Percentiles rank a stretch among this genome's conserved stretches.
These are phyloP conservation scores for Xenopus petersii DNA, from an alignment of 2,797 vertebrate species.

Conservation along the genomic window DNA sequence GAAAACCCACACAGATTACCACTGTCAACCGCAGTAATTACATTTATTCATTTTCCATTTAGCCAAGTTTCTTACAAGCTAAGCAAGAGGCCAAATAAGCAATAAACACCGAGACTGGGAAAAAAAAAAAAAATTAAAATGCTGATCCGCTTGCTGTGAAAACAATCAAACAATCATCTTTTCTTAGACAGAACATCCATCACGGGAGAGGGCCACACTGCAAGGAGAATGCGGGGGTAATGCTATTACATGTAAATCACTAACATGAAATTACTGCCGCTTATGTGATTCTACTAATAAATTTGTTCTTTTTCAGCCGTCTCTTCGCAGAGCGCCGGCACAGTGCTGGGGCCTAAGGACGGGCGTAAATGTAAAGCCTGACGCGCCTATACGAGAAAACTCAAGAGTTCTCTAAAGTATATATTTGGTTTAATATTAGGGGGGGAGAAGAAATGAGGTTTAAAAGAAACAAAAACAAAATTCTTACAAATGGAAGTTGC, in stretches of 20 bases:
- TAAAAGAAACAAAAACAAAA: no score
- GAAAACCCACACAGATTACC: slow-evolving; percentile 81
- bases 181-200: slow-evolving; percentile 80
- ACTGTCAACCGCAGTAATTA: slow-evolving; percentile 80
- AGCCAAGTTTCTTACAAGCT: slow-evolving; percentile 80
- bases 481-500: no score
- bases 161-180: slow-evolving; percentile 86
- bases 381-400: no score
- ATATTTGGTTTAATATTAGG: no score
- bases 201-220: slow-evolving; percentile 71
- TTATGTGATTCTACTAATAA: slow-evolving; percentile 85
- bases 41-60: slow-evolving; percentile 84
- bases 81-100: slow-evolving; percentile 80
- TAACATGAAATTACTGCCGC: slow-evolving; percentile 81
- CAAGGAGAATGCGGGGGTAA: slow-evolving; percentile 68
- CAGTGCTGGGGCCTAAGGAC: no score
- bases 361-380: no score
- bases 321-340: no score
- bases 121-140: slow-evolving; percentile 76
- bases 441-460: no score
- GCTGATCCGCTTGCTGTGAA: slow-evolving; percentile 81
- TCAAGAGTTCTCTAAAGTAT: no score
- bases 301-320: slow-evolving; percentile 71
- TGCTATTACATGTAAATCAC: slow-evolving; percentile 85
- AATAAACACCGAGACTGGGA: slow-evolving; percentile 79